Base-by-base conservation (phyloP, 1,140 invertebrate species). In the Theocolax elegans region DNA sequence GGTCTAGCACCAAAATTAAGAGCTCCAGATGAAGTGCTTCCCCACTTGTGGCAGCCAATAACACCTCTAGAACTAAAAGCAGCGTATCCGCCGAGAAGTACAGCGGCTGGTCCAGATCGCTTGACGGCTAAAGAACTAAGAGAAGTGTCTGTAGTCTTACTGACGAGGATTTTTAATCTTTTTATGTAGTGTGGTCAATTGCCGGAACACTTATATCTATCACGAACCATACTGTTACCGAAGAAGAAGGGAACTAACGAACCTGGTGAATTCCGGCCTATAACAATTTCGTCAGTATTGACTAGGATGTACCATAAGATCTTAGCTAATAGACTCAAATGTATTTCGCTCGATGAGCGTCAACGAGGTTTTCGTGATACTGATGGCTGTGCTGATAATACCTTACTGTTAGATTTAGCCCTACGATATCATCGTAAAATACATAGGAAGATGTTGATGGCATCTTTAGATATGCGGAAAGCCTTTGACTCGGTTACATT, bases 391-490 rank as follows among this genome's bases (percentile, higher is more conserved):
- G 17, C 17, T 0, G 75, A 80, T 6, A 80, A 79, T 48, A 69
- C 67, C 0, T 71, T 72, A 2, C 35, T 75, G 0, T 53, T 79
- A 3, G 76, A 77, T 9, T 0, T 62, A 0, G 19, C 75, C 0
- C 56, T 80, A 0, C 17, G 23, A 3, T 69, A 71, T 9, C 56
- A 73, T n/a, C 35, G 44, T 1, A 0, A 31, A 0, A 53, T 56
- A 0, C 31, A 42, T 29, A 73, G 58, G 10, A 23, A 60, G 0
- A 2, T 80, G 0, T 74, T 40, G n/a, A 13, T 81, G 2, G 72
- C 75, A 0, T 74, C 71, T 0, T 6, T 82, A 0, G 78, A 82
- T 53, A 68, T 82, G 0, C 51, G 72, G 0, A 87, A 87, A 72
- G 85, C 86, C 1, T 86, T 87, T n/a, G n/a, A n/a, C n/a, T n/a